Conservation (phyloP, 2,797 vertebrate species). For the Rhinella marina region DNA sequence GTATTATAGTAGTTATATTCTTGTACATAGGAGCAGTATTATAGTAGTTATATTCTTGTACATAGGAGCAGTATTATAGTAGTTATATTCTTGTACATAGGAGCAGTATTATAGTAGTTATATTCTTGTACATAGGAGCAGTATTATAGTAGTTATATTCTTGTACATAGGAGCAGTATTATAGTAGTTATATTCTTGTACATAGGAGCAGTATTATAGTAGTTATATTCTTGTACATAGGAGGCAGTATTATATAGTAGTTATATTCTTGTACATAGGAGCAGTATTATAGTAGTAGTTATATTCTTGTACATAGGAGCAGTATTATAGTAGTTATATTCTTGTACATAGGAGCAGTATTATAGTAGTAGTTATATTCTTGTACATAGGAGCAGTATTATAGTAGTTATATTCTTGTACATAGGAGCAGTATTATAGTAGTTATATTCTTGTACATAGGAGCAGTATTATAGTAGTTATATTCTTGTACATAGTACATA, state of each 20-base stretch:
- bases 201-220: no score
- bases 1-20: background rate
- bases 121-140: no score
- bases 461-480: background rate
- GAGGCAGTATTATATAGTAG: background rate
- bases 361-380: conserved; percentile 6
- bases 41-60: background rate
- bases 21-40: background rate
- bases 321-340: no score
- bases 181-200: no score
- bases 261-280: background rate
- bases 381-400: background rate
- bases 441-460: conserved; percentile 4
- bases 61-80: background rate
- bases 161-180: no score
- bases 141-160: conserved; percentile 9
- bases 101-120: no score
- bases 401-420: conserved; percentile 11
- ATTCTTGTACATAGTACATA: background rate
- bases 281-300: no score
- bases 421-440: conserved; percentile 5
- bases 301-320: no score
- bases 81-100: no score
- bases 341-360: background rate
- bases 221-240: background rate